Percentiles rank a stretch among this genome's conserved stretches.
These are phyloP conservation scores for Drosophila funebris DNA, from an alignment of 1,140 invertebrate genomes.

Conservation along the genomic window DNA sequence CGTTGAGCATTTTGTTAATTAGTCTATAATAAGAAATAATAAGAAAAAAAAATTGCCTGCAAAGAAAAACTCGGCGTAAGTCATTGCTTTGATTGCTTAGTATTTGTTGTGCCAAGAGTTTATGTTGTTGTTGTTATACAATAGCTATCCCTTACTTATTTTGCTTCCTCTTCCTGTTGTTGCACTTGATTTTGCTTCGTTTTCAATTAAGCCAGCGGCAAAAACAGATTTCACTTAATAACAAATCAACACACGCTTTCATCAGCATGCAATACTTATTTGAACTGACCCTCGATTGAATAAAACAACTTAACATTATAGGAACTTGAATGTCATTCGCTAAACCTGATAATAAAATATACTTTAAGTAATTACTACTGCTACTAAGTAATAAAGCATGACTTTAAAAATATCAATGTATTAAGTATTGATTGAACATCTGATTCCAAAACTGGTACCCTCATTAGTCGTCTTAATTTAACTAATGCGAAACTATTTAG, in stretches of 20 bases:
- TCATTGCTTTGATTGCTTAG: slow-evolving; percentile 48
- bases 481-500: no score
- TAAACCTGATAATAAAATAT: no score
- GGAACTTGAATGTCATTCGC: no score
- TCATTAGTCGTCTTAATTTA: no score
- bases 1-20: slow-evolving; percentile 67
- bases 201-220: slow-evolving; percentile 53
- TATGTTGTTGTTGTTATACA: slow-evolving; percentile 38
- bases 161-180: neutral
- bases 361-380: no score
- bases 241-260: slow-evolving; percentile 15
- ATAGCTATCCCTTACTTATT: no score
- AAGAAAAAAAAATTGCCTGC: slow-evolving; percentile 20
- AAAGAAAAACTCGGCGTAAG: slow-evolving; percentile 9
- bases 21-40: slow-evolving; percentile 76
- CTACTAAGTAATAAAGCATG: no score
- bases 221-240: slow-evolving; percentile 14
- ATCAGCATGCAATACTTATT: slow-evolving; percentile 22
- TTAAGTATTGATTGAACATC: no score
- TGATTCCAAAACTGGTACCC: no score
- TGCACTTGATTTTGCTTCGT: slow-evolving; percentile 5
- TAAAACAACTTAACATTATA: no score
- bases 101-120: slow-evolving; percentile 34
- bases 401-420: no score
- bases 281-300: no score